These are phyloP conservation scores for Monodelphis domestica DNA, from an alignment of 2,797 vertebrate genomes.

Conservation along the genomic window DNA sequence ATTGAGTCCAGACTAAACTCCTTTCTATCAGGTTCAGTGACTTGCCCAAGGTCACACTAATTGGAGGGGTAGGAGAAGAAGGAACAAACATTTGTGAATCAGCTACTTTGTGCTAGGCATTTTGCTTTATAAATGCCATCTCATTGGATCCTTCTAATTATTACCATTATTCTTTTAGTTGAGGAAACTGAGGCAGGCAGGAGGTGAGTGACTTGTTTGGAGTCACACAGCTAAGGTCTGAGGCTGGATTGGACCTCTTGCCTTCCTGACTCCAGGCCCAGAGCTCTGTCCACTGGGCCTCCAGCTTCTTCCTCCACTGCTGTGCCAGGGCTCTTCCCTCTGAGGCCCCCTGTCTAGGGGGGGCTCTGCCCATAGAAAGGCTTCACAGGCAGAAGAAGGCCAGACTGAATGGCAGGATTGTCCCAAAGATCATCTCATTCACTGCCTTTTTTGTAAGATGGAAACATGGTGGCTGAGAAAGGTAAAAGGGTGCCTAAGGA, in stretches of 20 bases:
- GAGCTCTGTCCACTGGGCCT: not conserved
- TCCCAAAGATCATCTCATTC: not conserved
- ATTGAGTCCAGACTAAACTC: not conserved
- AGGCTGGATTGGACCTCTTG: not conserved
- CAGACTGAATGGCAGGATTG: not conserved
- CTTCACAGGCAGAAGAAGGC: not conserved
- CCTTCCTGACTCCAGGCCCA: not conserved
- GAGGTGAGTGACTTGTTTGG: not conserved
- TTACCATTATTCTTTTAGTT: too few species aligned
- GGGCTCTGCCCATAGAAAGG: not conserved
- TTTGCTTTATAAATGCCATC: too few species aligned
- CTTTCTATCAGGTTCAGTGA: too few species aligned
- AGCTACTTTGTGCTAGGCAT: too few species aligned
- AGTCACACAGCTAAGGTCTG: not conserved
- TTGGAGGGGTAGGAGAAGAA: too few species aligned
- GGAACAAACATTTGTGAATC: too few species aligned
- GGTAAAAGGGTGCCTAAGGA: not conserved
- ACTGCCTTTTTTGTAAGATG: not conserved
- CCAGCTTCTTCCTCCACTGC: not conserved
- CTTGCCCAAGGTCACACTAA: too few species aligned
- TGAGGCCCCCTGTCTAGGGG: not conserved
- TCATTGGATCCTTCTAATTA: not conserved
- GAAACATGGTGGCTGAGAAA: too few species aligned
- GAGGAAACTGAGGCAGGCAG: not conserved
- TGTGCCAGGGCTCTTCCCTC: not conserved